Evolutionary conservation across 2,888 invertebrate species (phyloP).

Genomic region (Philereme vetulata): DNA sequence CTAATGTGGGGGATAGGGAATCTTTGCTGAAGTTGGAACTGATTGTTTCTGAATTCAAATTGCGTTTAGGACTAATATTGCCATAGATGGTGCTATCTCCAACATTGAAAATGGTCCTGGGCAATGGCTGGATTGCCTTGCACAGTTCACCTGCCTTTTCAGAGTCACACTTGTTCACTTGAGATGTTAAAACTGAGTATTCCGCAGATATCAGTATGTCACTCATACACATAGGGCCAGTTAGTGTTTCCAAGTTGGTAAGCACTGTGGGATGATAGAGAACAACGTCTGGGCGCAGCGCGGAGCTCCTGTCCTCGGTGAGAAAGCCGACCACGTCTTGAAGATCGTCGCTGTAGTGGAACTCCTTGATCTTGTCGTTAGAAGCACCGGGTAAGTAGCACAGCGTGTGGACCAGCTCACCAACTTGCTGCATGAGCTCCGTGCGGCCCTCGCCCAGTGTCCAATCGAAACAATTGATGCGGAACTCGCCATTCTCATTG

Average conservation of each 20-base stretch:
- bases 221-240: conserved; percentile 48
- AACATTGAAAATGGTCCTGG: conserved; percentile 55
- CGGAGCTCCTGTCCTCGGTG: conserved; percentile 57
- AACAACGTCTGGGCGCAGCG: conserved; percentile 68
- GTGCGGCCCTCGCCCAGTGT: conserved; percentile 25
- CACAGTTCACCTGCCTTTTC: conserved; percentile 70
- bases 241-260: conserved; percentile 62
- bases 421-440: conserved; percentile 63
- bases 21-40: conserved; percentile 44
- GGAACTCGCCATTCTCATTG: conserved; percentile 62
- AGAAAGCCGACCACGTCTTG: conserved; percentile 65
- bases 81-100: conserved; percentile 68
- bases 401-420: conserved; percentile 57
- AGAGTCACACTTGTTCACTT: conserved; percentile 73
- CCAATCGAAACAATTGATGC: conserved; percentile 71
- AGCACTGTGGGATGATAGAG: conserved; percentile 78
- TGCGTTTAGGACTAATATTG: conserved; percentile 61
- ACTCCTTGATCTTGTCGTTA: conserved; percentile 50
- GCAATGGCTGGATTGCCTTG: conserved; percentile 60
- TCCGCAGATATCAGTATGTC: conserved; percentile 59
- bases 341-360: conserved; percentile 71
- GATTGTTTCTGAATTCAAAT: conserved; percentile 41
- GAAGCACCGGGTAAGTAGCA: conserved; percentile 48
- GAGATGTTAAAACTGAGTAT: conserved; percentile 46
- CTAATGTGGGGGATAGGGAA: conserved; percentile 72